Conservation (phyloP, 1,140 invertebrate genomes). For the Coelopa frigida region DNA sequence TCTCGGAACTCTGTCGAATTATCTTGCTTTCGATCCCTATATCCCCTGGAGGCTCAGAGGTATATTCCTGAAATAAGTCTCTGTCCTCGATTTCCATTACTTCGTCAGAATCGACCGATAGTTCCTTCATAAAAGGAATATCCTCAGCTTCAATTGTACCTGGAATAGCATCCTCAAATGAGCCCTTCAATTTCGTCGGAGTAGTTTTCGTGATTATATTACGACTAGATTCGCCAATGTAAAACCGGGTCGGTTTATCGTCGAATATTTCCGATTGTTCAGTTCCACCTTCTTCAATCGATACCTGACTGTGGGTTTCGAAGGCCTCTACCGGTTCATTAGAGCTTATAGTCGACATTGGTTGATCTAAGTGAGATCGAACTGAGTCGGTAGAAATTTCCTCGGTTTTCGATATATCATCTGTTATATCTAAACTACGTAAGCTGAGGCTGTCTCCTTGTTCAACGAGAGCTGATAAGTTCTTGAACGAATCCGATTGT, state of each 20-base stretch:
- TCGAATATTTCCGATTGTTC: conserved; percentile 28
- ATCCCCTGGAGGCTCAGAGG: conserved; percentile 31
- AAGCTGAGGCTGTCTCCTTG: conserved; percentile 39
- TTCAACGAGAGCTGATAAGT: conserved; percentile 29
- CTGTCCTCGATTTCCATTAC: no score
- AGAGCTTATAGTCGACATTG: conserved; percentile 25
- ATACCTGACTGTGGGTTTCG: conserved; percentile 38
- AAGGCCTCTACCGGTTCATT: conserved; percentile 38
- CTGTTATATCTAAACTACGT: conserved; percentile 38
- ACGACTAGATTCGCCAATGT: conserved; percentile 41
- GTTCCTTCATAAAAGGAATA: conserved; percentile 33
- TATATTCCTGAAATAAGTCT: conserved; percentile 37
- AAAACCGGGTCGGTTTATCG: conserved; percentile 34
- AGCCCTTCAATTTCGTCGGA: conserved; percentile 17
- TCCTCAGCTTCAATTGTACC: conserved; percentile 31
- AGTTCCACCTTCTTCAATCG: conserved; percentile 35
- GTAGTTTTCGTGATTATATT: conserved; percentile 40
- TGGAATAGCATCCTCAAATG: neutral
- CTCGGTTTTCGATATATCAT: conserved; percentile 37
- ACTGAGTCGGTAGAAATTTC: conserved; percentile 38
- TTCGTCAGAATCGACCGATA: conserved; percentile 39
- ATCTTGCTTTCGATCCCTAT: conserved; percentile 22
- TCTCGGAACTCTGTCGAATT: conserved; percentile 35
- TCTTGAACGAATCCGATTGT: conserved; percentile 34
- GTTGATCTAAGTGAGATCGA: conserved; percentile 29